phyloP scores from a whole-genome alignment of 2,113 vertebrate genomes.

The Tangachromis dhanisi region DNA sequence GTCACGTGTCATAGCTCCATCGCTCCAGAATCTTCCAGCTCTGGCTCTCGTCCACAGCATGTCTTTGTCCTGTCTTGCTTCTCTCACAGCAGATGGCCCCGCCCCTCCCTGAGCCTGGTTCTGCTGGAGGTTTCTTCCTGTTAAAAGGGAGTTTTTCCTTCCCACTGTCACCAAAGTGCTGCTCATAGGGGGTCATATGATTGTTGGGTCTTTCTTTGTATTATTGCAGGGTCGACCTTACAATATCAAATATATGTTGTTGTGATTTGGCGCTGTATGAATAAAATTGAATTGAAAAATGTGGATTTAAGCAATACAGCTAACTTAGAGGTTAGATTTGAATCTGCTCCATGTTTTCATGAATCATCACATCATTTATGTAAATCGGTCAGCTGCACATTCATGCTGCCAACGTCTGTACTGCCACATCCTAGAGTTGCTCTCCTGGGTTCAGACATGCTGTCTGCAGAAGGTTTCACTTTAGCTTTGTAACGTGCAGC shows the following conservation, averaged over 20 bases:
- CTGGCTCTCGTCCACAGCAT: rapidly evolving
- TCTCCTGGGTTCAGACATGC: background rate
- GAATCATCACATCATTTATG: background rate
- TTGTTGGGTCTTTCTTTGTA: rapidly evolving
- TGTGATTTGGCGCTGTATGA: rapidly evolving
- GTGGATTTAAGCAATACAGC: background rate
- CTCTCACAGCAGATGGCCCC: background rate
- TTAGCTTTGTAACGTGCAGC: rapidly evolving
- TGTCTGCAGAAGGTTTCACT: background rate
- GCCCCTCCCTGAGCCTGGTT: background rate
- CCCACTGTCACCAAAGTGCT: rapidly evolving
- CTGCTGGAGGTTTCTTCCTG: background rate
- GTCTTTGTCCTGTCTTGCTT: background rate
- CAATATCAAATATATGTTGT: background rate
- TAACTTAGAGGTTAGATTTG: rapidly evolving
- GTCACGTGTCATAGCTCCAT: background rate
- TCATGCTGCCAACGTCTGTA: rapidly evolving
- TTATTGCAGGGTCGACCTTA: background rate
- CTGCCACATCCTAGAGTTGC: background rate
- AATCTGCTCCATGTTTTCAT: background rate
- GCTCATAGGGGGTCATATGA: background rate
- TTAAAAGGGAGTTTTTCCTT: background rate
- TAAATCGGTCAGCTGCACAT: background rate
- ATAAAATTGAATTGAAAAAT: background rate
- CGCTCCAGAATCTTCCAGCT: background rate